Conservation (phyloP, 2,888 invertebrate species). For the Muschampia plurimacula region DNA sequence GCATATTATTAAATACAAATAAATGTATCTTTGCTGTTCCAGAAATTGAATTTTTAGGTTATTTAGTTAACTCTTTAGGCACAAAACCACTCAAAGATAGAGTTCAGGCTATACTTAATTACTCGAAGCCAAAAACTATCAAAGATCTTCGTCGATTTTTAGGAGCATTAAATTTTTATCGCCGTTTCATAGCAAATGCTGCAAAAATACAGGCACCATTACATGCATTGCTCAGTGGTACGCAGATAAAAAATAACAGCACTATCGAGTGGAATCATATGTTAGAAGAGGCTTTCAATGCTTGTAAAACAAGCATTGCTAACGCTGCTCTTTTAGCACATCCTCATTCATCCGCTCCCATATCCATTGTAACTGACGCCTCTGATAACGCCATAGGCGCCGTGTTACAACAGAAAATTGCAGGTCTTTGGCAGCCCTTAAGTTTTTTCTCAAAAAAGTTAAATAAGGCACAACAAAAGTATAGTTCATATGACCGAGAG, state of each 20-base stretch:
- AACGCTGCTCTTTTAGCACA: slow-evolving; percentile 6
- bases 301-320: slow-evolving; percentile 1
- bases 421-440: slow-evolving; percentile 9
- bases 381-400: slow-evolving; percentile 14
- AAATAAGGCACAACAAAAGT: not conserved
- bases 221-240: not conserved
- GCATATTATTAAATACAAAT: not conserved
- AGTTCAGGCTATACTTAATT: slow-evolving; percentile 44
- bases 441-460: slow-evolving; percentile 1
- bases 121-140: slow-evolving; percentile 39
- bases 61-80: not conserved
- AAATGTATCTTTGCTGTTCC: slow-evolving; percentile 6
- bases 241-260: not conserved
- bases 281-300: not conserved
- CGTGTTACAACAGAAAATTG: slow-evolving; percentile 10
- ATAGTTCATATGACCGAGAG: slow-evolving; percentile 55
- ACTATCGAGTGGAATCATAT: not conserved
- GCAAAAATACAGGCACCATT: slow-evolving; percentile 21
- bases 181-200: slow-evolving; percentile 9
- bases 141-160: slow-evolving; percentile 39
- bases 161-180: slow-evolving; percentile 41
- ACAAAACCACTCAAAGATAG: slow-evolving; percentile 48
- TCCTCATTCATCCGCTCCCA: not conserved
- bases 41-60: slow-evolving; percentile 14
- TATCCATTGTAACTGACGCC: slow-evolving; percentile 14